These are phyloP conservation scores for Goniozus legneri DNA, from an alignment of 1,140 invertebrate genomes.

Conservation along the genomic window DNA sequence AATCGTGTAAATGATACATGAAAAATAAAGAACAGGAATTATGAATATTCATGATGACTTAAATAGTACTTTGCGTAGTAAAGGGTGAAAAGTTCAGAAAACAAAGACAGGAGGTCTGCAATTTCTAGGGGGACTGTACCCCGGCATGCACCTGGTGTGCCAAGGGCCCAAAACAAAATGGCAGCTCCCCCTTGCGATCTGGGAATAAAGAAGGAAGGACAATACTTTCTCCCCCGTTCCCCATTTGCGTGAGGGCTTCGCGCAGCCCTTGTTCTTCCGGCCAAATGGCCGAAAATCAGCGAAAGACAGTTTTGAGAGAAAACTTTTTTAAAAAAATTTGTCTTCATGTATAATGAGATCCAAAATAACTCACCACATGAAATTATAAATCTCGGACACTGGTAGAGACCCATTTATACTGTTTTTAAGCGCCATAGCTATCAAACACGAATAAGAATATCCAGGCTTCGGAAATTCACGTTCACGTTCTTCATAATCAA, in stretches of 20 bases:
- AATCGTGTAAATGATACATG: no score
- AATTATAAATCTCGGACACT: slow-evolving; percentile 97
- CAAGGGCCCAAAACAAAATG: slow-evolving; percentile 50
- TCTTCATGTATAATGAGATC: no score
- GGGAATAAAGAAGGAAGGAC: slow-evolving; percentile 40
- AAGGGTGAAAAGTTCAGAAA: no score
- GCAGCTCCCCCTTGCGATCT: slow-evolving; percentile 37
- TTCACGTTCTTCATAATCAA: slow-evolving; percentile 56
- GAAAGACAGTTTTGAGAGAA: no score
- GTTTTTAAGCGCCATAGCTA: slow-evolving; percentile 96
- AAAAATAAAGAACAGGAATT: no score
- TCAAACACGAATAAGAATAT: slow-evolving; percentile 96
- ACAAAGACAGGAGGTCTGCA: slow-evolving; percentile 18
- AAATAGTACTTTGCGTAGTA: no score
- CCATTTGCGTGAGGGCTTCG: slow-evolving; percentile 31
- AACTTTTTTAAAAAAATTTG: no score
- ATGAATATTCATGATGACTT: no score
- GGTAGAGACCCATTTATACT: slow-evolving; percentile 89
- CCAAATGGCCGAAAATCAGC: slow-evolving; percentile 39
- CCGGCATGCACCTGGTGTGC: slow-evolving; percentile 48
- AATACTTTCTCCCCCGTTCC: slow-evolving; percentile 44
- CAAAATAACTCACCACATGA: slow-evolving; percentile 90
- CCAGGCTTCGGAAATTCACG: slow-evolving; percentile 91
- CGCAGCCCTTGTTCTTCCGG: slow-evolving; percentile 32
- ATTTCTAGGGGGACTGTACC: slow-evolving; percentile 51